Evolutionary conservation across 2,888 invertebrate species (phyloP).

Genomic region (Leptopilina syphax): DNA sequence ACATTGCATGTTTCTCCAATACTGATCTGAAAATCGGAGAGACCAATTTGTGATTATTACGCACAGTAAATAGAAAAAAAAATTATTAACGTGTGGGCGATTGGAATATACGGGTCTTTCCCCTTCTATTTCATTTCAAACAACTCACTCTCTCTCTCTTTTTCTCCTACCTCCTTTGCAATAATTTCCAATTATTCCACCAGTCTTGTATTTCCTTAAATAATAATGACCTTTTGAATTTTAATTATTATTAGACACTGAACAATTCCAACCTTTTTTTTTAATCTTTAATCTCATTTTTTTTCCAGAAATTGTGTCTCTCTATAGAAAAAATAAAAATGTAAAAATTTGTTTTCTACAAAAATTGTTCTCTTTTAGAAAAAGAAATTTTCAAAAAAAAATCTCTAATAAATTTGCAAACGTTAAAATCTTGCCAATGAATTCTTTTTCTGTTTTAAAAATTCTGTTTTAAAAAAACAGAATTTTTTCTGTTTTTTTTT

Average conservation of each 20-base stretch:
- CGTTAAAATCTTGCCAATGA: no score
- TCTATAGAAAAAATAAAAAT: no score
- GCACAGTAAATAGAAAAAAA: background rate
- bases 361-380: no score
- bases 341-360: no score
- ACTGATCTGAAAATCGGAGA: conserved; percentile 76
- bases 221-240: background rate
- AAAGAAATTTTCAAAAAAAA: no score
- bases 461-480: no score
- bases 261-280: no score
- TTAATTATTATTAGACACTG: background rate
- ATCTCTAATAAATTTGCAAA: no score
- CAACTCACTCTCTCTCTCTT: background rate
- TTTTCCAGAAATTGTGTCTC: no score
- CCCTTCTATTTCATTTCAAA: background rate
- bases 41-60: conserved; percentile 8
- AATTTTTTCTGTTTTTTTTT: no score
- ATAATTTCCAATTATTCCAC: conserved; percentile 29
- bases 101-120: conserved; percentile 7
- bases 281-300: no score
- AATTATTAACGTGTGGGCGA: conserved; percentile 6
- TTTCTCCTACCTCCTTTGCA: conserved; percentile 1
- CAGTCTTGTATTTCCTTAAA: background rate
- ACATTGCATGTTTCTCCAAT: conserved; percentile 81
- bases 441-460: no score